phyloP scores from a whole-genome alignment of 2,797 vertebrate genomes.

The Sebastes minor region DNA sequence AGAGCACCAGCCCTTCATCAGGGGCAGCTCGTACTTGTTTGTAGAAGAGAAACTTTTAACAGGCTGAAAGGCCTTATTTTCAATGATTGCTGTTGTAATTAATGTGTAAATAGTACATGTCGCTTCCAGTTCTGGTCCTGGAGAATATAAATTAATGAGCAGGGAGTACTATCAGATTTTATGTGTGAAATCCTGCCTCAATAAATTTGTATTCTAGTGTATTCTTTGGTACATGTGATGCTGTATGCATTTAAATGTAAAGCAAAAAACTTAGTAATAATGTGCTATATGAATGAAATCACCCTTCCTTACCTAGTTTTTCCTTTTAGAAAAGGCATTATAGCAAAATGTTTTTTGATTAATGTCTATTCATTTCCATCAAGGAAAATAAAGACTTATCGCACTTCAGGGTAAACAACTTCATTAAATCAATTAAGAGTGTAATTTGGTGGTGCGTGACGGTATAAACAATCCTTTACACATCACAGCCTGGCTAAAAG shows the following conservation, averaged over 20 bases:
- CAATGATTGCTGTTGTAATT: constrained; percentile 38
- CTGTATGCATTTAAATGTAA: background rate
- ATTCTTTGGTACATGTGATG: background rate
- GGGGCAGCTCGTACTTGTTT: constrained; percentile 40
- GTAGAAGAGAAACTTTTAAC: constrained; percentile 44
- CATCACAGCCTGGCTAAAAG: constrained; percentile 36
- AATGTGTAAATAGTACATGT: constrained; percentile 17
- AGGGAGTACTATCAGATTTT: background rate
- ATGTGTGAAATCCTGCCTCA: background rate
- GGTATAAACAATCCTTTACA: constrained; percentile 42
- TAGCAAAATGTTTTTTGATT: constrained; percentile 51
- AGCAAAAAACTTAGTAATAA: background rate
- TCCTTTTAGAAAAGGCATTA: constrained; percentile 46
- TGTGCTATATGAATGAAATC: background rate
- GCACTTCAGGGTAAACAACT: constrained; percentile 62
- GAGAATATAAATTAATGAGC: constrained; percentile 20
- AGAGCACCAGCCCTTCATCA: constrained; percentile 51
- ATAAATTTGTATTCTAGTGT: background rate
- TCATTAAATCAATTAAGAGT: constrained; percentile 73
- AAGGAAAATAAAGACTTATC: constrained; percentile 54
- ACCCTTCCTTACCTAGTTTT: background rate
- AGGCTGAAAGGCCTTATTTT: constrained; percentile 30
- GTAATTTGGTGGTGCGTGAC: constrained; percentile 39
- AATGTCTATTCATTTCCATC: constrained; percentile 59
- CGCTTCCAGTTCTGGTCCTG: constrained; percentile 6